Evolutionary conservation across 2,888 invertebrate species (phyloP), one percentile per base, ranked within the genome.

Genomic region (Germaria angustata): DNA sequence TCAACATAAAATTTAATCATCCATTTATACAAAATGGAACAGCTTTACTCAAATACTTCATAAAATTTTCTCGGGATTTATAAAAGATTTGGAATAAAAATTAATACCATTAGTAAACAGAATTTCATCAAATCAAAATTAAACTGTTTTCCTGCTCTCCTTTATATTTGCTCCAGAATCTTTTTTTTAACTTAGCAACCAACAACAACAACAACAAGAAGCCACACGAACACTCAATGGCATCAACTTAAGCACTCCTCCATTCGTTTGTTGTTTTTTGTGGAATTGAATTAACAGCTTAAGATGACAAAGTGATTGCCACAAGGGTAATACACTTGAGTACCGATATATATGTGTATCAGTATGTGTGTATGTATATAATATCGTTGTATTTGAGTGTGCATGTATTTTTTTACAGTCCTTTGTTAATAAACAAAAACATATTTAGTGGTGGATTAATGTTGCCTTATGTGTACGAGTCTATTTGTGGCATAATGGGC

Each of bases 231-330:
- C 49, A 46, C 41, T 49, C 44, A 68, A 49, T 69, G 69, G n/a
- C 55, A 71, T 59, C 65, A 59, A 71, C 66, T 75, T 82, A 75
- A 71, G 66, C 24, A 49, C 20, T 65, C 24, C 20, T 65, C 24
- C n/a, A 17, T 22, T 59, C 46, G 22, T 59, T 17, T 59, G 41
- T 46, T 68, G 63, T 57, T 72, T n/a, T 51, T 66, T 73, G 68
- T 76, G 69, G 79, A 79, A 82, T 79, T 82, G 75, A 82, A 79
- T 82, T 79, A 82, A 79, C 79, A 82, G 79, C 75, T 79, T 79
- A 79, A 79, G 81, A 81, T 81, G 81, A 81, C 81, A 81, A 81
- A 81, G 81, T 81, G 77, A 81, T 78, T 81, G 81, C 81, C 77
- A 69, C 81, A 81, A 78, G 81, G 73, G 63, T 78, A 73, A 78